These are phyloP conservation scores for Cygnus olor DNA, from an alignment of 2,797 vertebrate species.

Conservation along the genomic window DNA sequence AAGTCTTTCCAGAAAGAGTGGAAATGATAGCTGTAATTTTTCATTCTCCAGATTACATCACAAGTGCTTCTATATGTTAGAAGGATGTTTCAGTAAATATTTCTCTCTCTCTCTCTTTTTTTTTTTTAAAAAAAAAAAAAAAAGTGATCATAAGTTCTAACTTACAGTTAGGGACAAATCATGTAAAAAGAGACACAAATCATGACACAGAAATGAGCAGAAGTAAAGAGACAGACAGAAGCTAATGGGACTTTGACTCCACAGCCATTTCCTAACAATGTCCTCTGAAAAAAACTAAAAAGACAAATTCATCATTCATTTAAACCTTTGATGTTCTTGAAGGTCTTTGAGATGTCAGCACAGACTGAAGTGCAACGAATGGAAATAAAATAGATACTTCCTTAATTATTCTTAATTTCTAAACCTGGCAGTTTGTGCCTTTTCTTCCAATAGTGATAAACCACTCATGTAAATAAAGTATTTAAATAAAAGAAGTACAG, in stretches of 20 bases:
- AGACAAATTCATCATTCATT: background rate
- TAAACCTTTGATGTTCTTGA: background rate
- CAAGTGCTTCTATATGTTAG: background rate
- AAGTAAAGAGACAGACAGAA: background rate
- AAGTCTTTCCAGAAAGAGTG: constrained; percentile 3
- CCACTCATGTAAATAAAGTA: background rate
- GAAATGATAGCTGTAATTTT: constrained; percentile 33
- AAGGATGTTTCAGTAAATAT: constrained; percentile 3
- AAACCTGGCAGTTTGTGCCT: background rate
- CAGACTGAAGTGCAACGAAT: background rate
- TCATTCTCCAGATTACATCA: constrained; percentile 45
- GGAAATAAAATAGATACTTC: background rate
- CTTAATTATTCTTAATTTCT: background rate
- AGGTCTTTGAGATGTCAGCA: background rate
- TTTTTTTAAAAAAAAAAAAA: no score
- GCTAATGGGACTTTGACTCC: background rate
- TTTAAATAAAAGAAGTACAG: background rate
- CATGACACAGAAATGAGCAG: background rate
- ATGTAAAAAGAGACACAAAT: background rate
- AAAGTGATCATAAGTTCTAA: background rate
- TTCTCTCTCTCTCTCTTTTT: background rate
- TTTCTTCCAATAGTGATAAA: background rate
- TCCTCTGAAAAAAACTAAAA: background rate
- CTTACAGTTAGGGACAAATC: background rate
- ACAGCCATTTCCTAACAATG: background rate